A percentile compares a stretch with the other conserved stretches of the same genome.
phyloP scores from a whole-genome alignment of 2,888 invertebrate genomes.

The Lasioglossum lativentre region DNA sequence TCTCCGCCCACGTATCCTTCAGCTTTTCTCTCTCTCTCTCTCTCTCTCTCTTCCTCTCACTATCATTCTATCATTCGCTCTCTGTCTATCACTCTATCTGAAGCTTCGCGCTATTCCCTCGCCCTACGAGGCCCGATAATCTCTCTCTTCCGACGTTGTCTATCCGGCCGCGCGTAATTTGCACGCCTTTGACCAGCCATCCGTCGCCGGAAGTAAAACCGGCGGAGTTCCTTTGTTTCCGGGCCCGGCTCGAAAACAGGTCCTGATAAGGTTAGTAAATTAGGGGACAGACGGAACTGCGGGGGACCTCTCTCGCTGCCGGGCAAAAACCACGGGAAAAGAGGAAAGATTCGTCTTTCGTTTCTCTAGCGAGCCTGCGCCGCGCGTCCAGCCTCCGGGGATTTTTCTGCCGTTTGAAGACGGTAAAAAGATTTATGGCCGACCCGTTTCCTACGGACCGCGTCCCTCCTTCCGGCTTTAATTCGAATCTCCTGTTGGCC shows the following conservation, averaged over 20 bases:
- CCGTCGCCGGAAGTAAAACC: conserved; percentile 51
- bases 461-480: conserved; percentile 33
- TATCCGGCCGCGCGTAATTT: conserved; percentile 49
- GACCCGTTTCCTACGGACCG: conserved; percentile 42
- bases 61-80: neutral
- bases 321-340: conserved; percentile 17
- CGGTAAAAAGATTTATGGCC: conserved; percentile 61
- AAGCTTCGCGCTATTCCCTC: neutral
- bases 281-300: conserved; percentile 29
- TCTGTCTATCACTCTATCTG: neutral
- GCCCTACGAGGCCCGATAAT: conserved; percentile 50
- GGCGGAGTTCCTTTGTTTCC: conserved; percentile 50
- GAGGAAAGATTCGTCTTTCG: neutral
- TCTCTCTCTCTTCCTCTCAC: neutral
- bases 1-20: conserved; percentile 31
- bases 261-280: conserved; percentile 61
- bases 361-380: neutral
- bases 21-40: conserved; percentile 9
- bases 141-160: conserved; percentile 44
- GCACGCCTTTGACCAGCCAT: conserved; percentile 60
- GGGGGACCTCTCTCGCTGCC: neutral
- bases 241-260: conserved; percentile 43
- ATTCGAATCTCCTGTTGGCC: conserved; percentile 61
- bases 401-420: conserved; percentile 59
- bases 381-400: conserved; percentile 21